phyloP scores from a whole-genome alignment of 2,797 vertebrate species.

The Botia almorhae region DNA sequence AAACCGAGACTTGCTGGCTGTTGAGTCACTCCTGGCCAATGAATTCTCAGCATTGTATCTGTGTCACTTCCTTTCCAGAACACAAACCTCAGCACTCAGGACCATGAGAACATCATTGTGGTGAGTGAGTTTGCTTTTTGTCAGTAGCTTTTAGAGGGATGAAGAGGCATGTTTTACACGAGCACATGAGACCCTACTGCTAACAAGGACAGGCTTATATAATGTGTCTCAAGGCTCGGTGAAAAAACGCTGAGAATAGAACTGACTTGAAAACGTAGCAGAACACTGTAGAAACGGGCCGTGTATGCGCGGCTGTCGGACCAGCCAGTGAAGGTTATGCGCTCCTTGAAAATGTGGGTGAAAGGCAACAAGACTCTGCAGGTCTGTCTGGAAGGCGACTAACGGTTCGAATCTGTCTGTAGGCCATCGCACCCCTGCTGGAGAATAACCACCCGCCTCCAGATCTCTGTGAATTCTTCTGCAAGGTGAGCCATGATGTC shows the following conservation, averaged over 20 bases:
- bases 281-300: conserved; percentile 3
- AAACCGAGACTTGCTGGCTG: conserved; percentile 17
- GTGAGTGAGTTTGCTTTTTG: conserved; percentile 78
- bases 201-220: conserved; percentile 19
- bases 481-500: conserved; percentile 84
- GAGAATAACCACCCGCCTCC: conserved; percentile 99
- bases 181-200: neutral
- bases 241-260: conserved; percentile 7
- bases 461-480: conserved; percentile 99
- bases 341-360: conserved; percentile 1
- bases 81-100: conserved; percentile 91
- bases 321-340: conserved; percentile 1
- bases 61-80: conserved; percentile 79
- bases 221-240: conserved; percentile 28
- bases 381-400: conserved; percentile 36
- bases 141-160: neutral
- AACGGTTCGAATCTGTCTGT: conserved; percentile 57
- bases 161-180: conserved; percentile 1
- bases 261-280: conserved; percentile 28
- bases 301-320: conserved; percentile 1
- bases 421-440: conserved; percentile 98
- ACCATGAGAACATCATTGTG: conserved; percentile 98
- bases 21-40: conserved; percentile 20
- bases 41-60: conserved; percentile 46
- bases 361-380: conserved; percentile 24